Conservation (phyloP, 2,888 invertebrate genomes). For the Cotesia congregata region DNA sequence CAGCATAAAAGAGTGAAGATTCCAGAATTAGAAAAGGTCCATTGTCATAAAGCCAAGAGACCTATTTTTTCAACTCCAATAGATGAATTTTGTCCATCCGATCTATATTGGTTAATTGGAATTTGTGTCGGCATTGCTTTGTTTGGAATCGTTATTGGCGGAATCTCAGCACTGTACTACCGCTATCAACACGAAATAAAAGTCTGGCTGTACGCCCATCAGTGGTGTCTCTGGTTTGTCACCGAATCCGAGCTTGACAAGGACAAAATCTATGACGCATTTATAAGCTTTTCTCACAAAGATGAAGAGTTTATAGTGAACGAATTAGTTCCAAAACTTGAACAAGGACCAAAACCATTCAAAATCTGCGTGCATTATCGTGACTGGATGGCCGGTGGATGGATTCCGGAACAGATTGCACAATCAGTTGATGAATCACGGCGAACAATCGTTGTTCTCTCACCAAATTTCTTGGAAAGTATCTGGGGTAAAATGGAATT, state of each 20-base stretch:
- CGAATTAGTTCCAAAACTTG: slow-evolving; percentile 77
- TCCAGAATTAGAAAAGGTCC: slow-evolving; percentile 47
- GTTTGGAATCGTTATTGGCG: slow-evolving; percentile 60
- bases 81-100: slow-evolving; percentile 51
- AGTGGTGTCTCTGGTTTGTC: slow-evolving; percentile 76
- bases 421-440: slow-evolving; percentile 80
- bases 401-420: slow-evolving; percentile 79
- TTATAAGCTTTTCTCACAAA: slow-evolving; percentile 84
- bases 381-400: slow-evolving; percentile 82
- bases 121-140: not conserved
- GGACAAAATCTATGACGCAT: slow-evolving; percentile 81
- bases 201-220: slow-evolving; percentile 78
- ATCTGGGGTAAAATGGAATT: slow-evolving; percentile 85
- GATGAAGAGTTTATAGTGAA: slow-evolving; percentile 81
- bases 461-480: slow-evolving; percentile 81
- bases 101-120: slow-evolving; percentile 48
- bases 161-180: slow-evolving; percentile 72
- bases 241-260: slow-evolving; percentile 80
- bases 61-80: slow-evolving; percentile 55
- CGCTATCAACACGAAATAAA: slow-evolving; percentile 76
- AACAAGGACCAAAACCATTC: slow-evolving; percentile 76
- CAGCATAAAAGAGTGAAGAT: slow-evolving; percentile 67
- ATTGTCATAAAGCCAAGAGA: slow-evolving; percentile 46
- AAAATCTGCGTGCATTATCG: slow-evolving; percentile 82
- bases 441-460: slow-evolving; percentile 79